Percentiles rank a stretch among this genome's conserved stretches.
These are phyloP conservation scores for Heliconius hermathena DNA, from an alignment of 1,140 invertebrate genomes.

Conservation along the genomic window DNA sequence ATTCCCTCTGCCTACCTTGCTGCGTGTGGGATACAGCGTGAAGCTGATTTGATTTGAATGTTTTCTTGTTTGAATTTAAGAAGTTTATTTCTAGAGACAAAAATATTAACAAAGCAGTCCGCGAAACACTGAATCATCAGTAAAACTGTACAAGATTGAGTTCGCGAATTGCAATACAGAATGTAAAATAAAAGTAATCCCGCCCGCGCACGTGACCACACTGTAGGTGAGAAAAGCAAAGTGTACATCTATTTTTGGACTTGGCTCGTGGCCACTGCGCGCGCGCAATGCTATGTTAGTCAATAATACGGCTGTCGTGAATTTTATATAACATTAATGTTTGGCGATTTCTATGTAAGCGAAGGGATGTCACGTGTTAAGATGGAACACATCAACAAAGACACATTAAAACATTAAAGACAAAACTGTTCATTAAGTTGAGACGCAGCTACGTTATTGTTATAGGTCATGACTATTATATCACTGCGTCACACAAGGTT, in stretches of 20 bases:
- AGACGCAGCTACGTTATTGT: constrained; percentile 12
- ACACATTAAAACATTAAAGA: not conserved
- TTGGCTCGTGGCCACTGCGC: constrained; percentile 63
- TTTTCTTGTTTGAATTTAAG: no score
- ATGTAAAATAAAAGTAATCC: constrained; percentile 47
- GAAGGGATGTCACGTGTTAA: not conserved
- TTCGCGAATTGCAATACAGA: constrained; percentile 30
- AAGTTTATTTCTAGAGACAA: no score
- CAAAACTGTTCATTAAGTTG: not conserved
- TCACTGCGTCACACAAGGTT: constrained; percentile 21
- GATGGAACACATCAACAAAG: not conserved
- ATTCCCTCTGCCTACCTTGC: no score
- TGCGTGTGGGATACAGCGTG: no score
- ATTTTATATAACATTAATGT: constrained; percentile 43
- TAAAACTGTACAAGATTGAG: constrained; percentile 18
- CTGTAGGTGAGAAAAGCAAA: constrained; percentile 67
- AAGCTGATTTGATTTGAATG: no score
- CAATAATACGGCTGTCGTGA: constrained; percentile 54
- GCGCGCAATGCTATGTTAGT: constrained; percentile 64
- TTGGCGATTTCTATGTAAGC: constrained; percentile 9
- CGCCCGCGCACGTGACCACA: constrained; percentile 60
- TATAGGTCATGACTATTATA: constrained; percentile 34
- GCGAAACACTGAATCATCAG: not conserved
- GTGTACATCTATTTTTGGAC: constrained; percentile 61
- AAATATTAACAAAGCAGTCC: not conserved